phyloP scores from a whole-genome alignment of 2,888 invertebrate species.

The Notodonta ziczac region DNA sequence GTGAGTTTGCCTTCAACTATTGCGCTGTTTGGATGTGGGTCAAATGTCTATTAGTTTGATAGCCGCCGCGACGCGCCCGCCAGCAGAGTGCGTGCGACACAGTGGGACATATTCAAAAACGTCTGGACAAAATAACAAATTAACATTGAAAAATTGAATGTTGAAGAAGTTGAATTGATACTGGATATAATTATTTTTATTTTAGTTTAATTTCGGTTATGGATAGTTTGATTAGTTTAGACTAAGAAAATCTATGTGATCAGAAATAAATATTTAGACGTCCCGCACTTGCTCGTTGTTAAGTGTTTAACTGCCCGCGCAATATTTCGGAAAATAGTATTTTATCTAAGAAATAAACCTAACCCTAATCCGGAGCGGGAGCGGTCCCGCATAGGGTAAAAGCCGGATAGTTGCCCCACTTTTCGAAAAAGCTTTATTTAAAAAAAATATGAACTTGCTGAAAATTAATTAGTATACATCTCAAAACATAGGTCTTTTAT shows the following conservation, averaged over 20 bases:
- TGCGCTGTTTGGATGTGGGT: slow-evolving; percentile 89
- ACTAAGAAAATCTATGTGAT: background rate
- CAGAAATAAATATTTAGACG: slow-evolving; percentile 46
- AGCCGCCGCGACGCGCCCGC: slow-evolving; percentile 81
- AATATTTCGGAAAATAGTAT: slow-evolving; percentile 70
- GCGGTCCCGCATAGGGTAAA: slow-evolving; percentile 36
- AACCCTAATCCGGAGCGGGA: slow-evolving; percentile 70
- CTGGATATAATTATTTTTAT: background rate
- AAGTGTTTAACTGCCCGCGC: slow-evolving; percentile 58
- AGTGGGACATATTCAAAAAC: slow-evolving; percentile 41
- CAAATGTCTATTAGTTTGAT: slow-evolving; percentile 89
- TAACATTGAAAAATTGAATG: background rate
- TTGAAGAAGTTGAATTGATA: background rate
- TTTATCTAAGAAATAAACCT: slow-evolving; percentile 81
- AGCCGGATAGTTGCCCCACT: too few species aligned
- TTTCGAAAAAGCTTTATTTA: too few species aligned
- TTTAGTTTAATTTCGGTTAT: background rate
- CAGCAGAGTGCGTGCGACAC: slow-evolving; percentile 59
- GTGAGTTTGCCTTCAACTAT: slow-evolving; percentile 91
- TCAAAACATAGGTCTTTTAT: too few species aligned
- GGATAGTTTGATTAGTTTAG: background rate
- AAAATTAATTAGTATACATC: too few species aligned
- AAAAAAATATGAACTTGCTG: too few species aligned
- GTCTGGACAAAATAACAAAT: slow-evolving; percentile 24
- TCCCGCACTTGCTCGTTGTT: slow-evolving; percentile 56